Conservation (phyloP, 2,113 vertebrate species). For the Siniperca knerii region DNA sequence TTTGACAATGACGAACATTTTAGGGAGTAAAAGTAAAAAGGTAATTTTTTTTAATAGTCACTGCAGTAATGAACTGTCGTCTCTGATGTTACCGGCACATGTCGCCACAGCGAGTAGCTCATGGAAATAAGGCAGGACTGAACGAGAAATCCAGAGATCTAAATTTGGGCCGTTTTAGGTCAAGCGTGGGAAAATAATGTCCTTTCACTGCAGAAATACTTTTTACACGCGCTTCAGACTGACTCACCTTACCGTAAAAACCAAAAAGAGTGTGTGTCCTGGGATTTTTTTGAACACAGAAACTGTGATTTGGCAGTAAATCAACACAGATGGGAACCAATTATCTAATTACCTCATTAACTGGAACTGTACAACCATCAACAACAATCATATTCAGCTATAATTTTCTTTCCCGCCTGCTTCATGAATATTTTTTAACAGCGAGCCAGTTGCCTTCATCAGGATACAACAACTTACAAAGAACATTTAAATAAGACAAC, state of each 20-base stretch:
- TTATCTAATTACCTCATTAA: neutral
- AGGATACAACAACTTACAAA: neutral
- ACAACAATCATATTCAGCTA: neutral
- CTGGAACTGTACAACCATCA: neutral
- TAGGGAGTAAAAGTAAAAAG: no score
- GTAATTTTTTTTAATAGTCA: neutral
- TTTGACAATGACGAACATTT: no score
- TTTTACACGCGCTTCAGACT: neutral
- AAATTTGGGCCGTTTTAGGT: neutral
- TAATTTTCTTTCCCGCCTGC: neutral
- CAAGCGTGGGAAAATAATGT: neutral
- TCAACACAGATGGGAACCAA: slow-evolving; percentile 11
- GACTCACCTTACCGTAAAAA: neutral
- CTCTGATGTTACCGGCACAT: neutral
- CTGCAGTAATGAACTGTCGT: neutral
- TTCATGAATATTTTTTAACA: neutral
- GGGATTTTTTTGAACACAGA: neutral
- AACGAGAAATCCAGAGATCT: neutral
- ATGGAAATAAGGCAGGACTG: neutral
- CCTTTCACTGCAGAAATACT: neutral
- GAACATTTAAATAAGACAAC: neutral
- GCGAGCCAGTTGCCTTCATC: neutral
- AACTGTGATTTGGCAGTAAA: neutral
- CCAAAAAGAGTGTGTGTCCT: neutral
- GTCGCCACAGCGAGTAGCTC: neutral